phyloP scores from a whole-genome alignment of 2,113 vertebrate species.

The Erythrolamprus reginae region DNA sequence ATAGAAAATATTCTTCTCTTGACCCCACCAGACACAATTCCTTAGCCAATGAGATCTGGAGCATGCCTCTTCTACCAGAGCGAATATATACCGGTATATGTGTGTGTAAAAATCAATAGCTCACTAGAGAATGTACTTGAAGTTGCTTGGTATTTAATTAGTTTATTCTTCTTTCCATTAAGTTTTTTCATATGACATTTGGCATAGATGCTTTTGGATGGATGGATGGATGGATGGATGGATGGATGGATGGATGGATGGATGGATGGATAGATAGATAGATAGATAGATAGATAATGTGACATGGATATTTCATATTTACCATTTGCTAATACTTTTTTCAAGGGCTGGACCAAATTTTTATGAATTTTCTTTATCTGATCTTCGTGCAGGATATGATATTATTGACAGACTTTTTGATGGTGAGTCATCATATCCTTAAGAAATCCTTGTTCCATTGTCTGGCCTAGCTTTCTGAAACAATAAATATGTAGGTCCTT shows the following conservation, averaged over 20 bases:
- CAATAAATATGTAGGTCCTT: background rate
- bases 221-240: too few species aligned
- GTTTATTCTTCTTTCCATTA: background rate
- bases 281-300: too few species aligned
- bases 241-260: too few species aligned
- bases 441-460: conserved; percentile 4
- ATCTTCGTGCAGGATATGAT: conserved; percentile 91
- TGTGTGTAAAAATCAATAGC: background rate
- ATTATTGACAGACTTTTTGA: conserved; percentile 92
- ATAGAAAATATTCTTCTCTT: too few species aligned
- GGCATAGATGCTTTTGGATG: background rate
- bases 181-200: background rate
- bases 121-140: background rate
- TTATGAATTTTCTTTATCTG: conserved; percentile 95
- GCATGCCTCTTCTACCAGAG: background rate
- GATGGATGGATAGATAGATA: too few species aligned
- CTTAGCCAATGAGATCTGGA: background rate
- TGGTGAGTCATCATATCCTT: conserved; percentile 68
- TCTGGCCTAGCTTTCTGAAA: background rate
- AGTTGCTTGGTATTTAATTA: background rate
- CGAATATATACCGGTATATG: background rate
- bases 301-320: background rate
- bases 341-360: conserved; percentile 98
- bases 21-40: background rate
- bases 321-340: conserved; percentile 19